Base-by-base conservation (phyloP, 2,888 invertebrate species). In the Gastracanthus pulcherrimus region DNA sequence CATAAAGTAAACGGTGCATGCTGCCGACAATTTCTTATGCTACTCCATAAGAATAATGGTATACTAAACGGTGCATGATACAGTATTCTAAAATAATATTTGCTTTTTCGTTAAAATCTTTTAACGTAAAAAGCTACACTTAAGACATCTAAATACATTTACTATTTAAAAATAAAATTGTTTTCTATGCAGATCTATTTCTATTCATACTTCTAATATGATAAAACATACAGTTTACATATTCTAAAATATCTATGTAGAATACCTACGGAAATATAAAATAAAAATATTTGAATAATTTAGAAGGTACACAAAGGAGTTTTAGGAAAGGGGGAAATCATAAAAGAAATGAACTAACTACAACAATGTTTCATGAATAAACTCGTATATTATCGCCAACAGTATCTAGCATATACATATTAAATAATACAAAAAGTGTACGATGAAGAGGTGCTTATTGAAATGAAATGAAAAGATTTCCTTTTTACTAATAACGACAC, bases 301-400 rank as follows among this genome's bases (percentile, higher is more conserved):
- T 7, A 3, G 16, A 16, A 60, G 23, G 7, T 31, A 38, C 38
- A 31, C 16, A 64, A 26, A 64, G 48, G 48, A 72, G 0, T 41
- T 38, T 60, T 3, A 48, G 70, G 48, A 23, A n/a, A 31, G 45
- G 74, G 38, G 76, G 34, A 66, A 62, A 19, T 45, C 23, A 74
- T 51, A 79, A 64, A 81, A 78, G 13, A 79, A 81, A 77, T 77
- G 31, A 77, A 81, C 11, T 19, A 55, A 77, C 74, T 74, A 69
- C 72, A 58, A 64, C 36, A 74, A 60, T 36, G 19, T 74, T 74
- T 74, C 69, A 77, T 69, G 31, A 69, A 77, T 71, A 77, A 77
- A 38, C n/a, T 62, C 34, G 45, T 81, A 29, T 81, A 81, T 81
- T 77, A 60, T 77, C 69, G 41, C 26, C 69, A 81, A 72, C 23